These are phyloP conservation scores for Paramormyrops hopkinsi DNA, from an alignment of 2,797 vertebrate genomes.

Conservation along the genomic window DNA sequence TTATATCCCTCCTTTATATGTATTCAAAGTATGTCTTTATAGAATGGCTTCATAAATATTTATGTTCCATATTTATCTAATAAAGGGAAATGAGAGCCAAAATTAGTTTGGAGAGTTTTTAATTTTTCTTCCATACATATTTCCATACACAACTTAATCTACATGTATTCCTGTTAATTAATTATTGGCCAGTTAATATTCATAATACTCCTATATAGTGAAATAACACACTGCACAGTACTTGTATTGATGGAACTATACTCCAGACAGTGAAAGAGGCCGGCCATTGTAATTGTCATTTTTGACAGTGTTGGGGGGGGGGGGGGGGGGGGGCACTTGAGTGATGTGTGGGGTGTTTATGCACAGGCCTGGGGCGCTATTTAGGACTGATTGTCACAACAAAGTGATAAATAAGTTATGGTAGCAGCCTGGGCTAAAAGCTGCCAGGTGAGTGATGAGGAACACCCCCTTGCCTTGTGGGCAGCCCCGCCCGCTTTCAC, in stretches of 20 bases:
- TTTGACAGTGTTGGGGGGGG: background rate
- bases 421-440: background rate
- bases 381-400: constrained; percentile 18
- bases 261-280: background rate
- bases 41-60: background rate
- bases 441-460: background rate
- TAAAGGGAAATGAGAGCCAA: background rate
- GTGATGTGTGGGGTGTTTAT: background rate
- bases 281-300: background rate
- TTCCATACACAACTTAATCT: background rate
- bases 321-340: background rate
- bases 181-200: background rate
- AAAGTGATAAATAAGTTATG: constrained; percentile 16
- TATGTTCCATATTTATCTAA: background rate
- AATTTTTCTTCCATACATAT: background rate
- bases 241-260: background rate
- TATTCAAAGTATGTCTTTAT: background rate
- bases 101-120: background rate
- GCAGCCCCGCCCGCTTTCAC: background rate
- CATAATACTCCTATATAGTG: background rate
- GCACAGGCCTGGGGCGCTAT: background rate
- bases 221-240: background rate
- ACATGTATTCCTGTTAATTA: background rate
- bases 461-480: background rate
- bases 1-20: background rate